Evolutionary conservation across 2,888 invertebrate genomes (phyloP).

Genomic region (Griposia aprilina): DNA sequence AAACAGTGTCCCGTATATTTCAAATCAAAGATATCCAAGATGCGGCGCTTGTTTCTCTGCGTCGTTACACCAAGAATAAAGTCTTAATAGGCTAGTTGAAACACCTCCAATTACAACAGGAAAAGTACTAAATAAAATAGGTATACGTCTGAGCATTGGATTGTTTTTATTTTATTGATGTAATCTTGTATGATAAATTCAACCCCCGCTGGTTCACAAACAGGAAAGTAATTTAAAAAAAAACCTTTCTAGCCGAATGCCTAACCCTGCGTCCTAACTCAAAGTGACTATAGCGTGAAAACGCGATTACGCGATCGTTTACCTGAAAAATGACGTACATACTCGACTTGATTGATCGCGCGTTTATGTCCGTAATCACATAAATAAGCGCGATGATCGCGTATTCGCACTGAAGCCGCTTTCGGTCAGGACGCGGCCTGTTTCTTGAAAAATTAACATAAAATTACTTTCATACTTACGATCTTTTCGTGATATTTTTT

Average conservation of each 20-base stretch:
- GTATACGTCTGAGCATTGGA: not conserved
- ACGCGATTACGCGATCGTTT: not conserved
- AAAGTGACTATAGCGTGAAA: no score
- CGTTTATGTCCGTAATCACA: not conserved
- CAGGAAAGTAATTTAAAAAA: not conserved
- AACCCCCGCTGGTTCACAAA: not conserved
- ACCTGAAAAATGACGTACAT: not conserved
- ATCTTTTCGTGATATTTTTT: not conserved
- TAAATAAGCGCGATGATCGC: not conserved
- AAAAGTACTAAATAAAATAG: constrained; percentile 32
- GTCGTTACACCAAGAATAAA: constrained; percentile 75
- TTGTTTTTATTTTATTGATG: not conserved
- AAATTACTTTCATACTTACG: not conserved
- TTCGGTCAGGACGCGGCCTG: not conserved
- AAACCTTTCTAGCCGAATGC: not conserved
- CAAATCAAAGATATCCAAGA: constrained; percentile 58
- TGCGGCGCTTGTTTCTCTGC: constrained; percentile 68
- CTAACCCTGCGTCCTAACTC: no score
- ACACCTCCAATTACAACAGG: constrained; percentile 71
- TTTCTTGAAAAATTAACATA: not conserved
- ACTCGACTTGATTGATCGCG: not conserved
- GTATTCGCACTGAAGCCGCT: no score
- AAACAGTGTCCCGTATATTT: constrained; percentile 58
- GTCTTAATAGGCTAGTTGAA: constrained; percentile 74
- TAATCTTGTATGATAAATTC: not conserved